A percentile compares a stretch with the other conserved stretches of the same genome.
phyloP scores from a whole-genome alignment of 2,113 vertebrate genomes.

The Mus pahari region DNA sequence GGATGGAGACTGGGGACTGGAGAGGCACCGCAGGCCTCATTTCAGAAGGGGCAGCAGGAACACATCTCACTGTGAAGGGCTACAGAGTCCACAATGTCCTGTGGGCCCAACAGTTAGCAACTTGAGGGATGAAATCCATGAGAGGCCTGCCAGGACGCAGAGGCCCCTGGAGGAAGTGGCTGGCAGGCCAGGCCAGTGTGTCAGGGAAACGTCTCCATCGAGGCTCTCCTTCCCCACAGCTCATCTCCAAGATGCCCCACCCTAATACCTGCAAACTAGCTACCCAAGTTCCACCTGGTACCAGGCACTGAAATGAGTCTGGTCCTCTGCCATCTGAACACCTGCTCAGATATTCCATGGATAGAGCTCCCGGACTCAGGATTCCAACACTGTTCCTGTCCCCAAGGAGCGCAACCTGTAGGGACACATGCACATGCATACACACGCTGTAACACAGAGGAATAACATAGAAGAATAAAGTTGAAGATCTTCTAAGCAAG shows the following conservation, averaged over 20 bases:
- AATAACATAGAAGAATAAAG: background rate
- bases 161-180: background rate
- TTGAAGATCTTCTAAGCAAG: background rate
- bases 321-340: background rate
- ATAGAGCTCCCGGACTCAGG: background rate
- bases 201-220: background rate
- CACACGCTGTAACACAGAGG: no score
- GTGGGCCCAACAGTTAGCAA: background rate
- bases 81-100: background rate
- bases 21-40: constrained; percentile 63
- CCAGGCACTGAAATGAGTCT: background rate
- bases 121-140: background rate
- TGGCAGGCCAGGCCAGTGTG: background rate
- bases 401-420: background rate
- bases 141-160: background rate
- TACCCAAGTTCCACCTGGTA: background rate
- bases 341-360: background rate
- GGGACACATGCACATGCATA: background rate
- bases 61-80: constrained; percentile 48
- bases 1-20: constrained; percentile 62
- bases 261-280: background rate
- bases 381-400: background rate
- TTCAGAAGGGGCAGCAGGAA: constrained; percentile 68
- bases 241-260: background rate
- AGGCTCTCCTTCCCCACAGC: background rate